Conservation (phyloP, 2,888 invertebrate genomes). For the Torymus tubicola region DNA sequence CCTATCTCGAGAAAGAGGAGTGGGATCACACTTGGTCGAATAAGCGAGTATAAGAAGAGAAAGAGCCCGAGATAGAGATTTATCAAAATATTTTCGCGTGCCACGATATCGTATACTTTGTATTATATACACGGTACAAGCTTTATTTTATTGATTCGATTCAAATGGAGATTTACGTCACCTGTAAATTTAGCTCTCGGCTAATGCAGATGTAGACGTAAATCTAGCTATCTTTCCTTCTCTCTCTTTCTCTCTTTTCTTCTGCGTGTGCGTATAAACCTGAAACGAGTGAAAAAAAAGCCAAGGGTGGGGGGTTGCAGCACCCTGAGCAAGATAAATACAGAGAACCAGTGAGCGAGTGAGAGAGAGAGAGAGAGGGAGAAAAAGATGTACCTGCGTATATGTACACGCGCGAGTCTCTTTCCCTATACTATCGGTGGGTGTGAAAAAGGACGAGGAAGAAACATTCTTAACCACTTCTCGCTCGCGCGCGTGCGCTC, state of each 20-base stretch:
- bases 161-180: constrained; percentile 19
- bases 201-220: constrained; percentile 21
- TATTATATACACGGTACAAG: neutral
- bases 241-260: too few relatives aligned
- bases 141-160: constrained; percentile 21
- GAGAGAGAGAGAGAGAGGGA: neutral
- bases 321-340: constrained; percentile 18
- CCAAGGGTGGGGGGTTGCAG: neutral
- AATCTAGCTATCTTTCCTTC: neutral
- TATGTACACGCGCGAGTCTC: too few relatives aligned
- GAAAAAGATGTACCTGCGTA: neutral
- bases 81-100: constrained; percentile 33
- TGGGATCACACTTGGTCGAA: neutral
- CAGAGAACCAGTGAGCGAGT: neutral
- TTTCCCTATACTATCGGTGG: too few relatives aligned
- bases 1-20: neutral
- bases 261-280: neutral
- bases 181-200: constrained; percentile 2
- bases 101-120: neutral
- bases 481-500: neutral
- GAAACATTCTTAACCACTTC: constrained; percentile 2
- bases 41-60: neutral
- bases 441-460: too few relatives aligned
- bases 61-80: neutral
- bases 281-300: neutral